phyloP scores from a whole-genome alignment of 2,113 vertebrate species.

The Pyrgilauda ruficollis region DNA sequence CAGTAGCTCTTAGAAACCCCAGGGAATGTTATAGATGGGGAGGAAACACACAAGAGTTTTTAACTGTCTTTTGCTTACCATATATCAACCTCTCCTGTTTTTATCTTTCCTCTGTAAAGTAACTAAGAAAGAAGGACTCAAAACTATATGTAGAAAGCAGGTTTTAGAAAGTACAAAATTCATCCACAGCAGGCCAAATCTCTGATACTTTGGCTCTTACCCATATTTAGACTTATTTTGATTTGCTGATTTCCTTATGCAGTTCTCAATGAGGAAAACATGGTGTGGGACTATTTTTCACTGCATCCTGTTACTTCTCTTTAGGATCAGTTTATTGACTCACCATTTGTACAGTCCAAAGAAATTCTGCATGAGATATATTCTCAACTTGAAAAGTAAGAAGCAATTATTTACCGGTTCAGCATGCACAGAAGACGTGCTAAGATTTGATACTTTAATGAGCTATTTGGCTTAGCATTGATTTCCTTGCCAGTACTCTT shows the following conservation, averaged over 20 bases:
- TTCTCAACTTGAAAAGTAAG: neutral
- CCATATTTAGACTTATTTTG: neutral
- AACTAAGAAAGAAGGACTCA: neutral
- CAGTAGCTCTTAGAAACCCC: slow-evolving; percentile 4
- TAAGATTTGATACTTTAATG: neutral
- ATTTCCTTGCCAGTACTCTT: neutral
- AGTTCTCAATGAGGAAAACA: neutral
- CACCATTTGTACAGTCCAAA: neutral
- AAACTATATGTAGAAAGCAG: neutral
- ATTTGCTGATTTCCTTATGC: neutral
- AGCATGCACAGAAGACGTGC: neutral
- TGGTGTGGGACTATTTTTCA: neutral
- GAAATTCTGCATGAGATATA: neutral
- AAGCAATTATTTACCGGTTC: neutral
- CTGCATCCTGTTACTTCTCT: neutral
- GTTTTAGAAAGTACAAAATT: neutral
- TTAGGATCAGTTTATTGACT: neutral
- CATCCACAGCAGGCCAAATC: neutral
- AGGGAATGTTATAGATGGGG: neutral
- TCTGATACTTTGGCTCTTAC: neutral
- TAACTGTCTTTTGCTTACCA: neutral
- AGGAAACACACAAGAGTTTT: neutral
- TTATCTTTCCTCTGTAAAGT: neutral
- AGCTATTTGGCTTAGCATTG: neutral
- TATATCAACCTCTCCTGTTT: neutral